Evolutionary conservation across 2,113 vertebrate genomes (phyloP).

Genomic region (Noturus placidus): DNA sequence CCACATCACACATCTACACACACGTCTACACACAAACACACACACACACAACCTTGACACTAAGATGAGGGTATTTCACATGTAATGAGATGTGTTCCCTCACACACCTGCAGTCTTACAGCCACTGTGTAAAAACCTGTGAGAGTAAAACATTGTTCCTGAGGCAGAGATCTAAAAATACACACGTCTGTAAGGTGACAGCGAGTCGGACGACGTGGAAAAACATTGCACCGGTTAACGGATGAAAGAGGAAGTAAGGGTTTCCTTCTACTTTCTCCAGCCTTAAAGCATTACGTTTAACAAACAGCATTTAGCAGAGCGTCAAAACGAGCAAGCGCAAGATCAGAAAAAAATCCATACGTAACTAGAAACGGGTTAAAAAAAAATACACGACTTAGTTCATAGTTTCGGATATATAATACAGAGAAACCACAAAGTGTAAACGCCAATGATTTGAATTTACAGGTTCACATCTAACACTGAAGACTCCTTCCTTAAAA

Average conservation of each 20-base stretch:
- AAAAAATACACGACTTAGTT: background rate
- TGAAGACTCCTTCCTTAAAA: background rate
- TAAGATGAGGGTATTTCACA: constrained; percentile 38
- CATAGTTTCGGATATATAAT: background rate
- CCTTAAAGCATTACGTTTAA: background rate
- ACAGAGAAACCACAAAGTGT: background rate
- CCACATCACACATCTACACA: constrained; percentile 33
- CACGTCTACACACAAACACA: constrained; percentile 12
- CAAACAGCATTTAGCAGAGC: background rate
- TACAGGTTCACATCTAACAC: background rate
- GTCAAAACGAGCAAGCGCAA: background rate
- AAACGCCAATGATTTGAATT: background rate
- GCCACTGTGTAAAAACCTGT: background rate
- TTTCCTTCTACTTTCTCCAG: background rate
- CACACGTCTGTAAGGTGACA: constrained; percentile 8
- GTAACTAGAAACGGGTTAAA: background rate
- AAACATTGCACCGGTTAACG: background rate
- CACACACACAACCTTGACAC: constrained; percentile 12
- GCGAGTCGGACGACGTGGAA: background rate
- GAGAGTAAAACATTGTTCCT: constrained; percentile 27
- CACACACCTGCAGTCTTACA: constrained; percentile 30
- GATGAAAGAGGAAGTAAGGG: background rate
- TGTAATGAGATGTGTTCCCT: constrained; percentile 46
- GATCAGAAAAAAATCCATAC: background rate
- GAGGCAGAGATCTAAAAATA: constrained; percentile 28